Conservation (phyloP, 1,140 invertebrate species). For the Papilio aristodemus region DNA sequence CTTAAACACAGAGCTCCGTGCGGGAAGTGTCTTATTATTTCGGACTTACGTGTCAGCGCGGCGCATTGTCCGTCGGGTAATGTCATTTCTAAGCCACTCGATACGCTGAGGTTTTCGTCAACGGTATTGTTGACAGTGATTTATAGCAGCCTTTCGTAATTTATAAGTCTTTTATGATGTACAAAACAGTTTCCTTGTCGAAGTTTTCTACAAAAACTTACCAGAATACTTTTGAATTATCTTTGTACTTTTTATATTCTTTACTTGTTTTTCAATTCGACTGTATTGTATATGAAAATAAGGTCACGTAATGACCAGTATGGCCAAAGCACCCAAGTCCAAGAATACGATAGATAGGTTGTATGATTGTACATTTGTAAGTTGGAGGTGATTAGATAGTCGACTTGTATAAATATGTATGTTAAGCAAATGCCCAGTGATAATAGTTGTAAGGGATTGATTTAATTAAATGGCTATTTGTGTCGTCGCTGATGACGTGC, state of each 20-base stretch:
- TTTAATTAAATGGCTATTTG: conserved; percentile 55
- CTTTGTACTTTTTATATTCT: conserved; percentile 20
- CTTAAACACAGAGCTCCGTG: conserved; percentile 50
- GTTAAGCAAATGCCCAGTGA: conserved; percentile 74
- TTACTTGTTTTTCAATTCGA: conserved; percentile 28
- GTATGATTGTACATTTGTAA: conserved; percentile 69
- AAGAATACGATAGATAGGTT: conserved; percentile 69
- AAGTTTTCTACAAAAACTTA: conserved; percentile 18
- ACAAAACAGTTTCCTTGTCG: conserved; percentile 34
- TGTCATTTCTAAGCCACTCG: conserved; percentile 47
- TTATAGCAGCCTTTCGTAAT: conserved; percentile 57
- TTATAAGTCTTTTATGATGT: conserved; percentile 36
- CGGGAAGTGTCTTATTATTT: conserved; percentile 51
- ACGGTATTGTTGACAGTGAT: conserved; percentile 63
- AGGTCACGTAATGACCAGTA: conserved; percentile 50
- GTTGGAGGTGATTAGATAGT: conserved; percentile 51
- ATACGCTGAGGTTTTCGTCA: conserved; percentile 56
- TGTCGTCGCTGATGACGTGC: conserved; percentile 63
- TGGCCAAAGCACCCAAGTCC: conserved; percentile 75
- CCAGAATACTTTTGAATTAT: conserved; percentile 23
- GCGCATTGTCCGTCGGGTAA: conserved; percentile 54
- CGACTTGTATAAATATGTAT: conserved; percentile 66
- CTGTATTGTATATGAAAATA: conserved; percentile 36
- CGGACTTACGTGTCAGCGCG: conserved; percentile 41
- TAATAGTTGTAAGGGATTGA: conserved; percentile 74